Conservation (phyloP, 2,113 vertebrate genomes). For the Pseudopodoces humilis region DNA sequence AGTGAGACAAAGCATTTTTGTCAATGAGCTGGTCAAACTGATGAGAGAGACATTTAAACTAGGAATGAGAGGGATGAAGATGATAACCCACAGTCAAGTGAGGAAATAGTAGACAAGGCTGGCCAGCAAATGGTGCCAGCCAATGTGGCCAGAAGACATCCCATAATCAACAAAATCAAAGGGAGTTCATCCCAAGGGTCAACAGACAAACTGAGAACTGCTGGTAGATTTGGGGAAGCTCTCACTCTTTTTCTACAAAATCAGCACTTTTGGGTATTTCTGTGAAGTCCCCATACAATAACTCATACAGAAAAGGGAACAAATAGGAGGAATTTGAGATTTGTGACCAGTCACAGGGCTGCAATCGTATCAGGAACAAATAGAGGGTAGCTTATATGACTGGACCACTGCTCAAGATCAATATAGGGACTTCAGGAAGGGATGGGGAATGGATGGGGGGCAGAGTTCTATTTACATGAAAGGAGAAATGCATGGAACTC, state of each 20-base stretch:
- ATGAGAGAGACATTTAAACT: neutral
- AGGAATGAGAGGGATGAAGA: neutral
- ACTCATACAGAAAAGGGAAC: neutral
- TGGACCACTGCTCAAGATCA: accelerated
- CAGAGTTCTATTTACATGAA: neutral
- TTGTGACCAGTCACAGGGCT: neutral
- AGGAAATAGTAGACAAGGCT: neutral
- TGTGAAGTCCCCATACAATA: neutral
- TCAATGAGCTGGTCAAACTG: neutral
- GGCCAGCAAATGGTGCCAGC: neutral
- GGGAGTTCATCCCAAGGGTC: neutral
- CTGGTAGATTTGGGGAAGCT: neutral
- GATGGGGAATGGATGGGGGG: accelerated
- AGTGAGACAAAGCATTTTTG: neutral
- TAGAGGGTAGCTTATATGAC: neutral
- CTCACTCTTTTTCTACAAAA: neutral
- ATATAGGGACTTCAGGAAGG: neutral
- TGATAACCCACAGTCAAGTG: neutral
- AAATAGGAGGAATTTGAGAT: neutral
- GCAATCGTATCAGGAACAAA: neutral
- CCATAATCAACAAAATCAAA: neutral
- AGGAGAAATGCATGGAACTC: neutral
- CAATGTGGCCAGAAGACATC: neutral
- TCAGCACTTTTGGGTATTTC: neutral
- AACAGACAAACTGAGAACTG: neutral